Evolutionary conservation across 2,888 invertebrate genomes (phyloP), one percentile per base, ranked within the genome.

Genomic region (Hydrotaea cyrtoneurina): DNA sequence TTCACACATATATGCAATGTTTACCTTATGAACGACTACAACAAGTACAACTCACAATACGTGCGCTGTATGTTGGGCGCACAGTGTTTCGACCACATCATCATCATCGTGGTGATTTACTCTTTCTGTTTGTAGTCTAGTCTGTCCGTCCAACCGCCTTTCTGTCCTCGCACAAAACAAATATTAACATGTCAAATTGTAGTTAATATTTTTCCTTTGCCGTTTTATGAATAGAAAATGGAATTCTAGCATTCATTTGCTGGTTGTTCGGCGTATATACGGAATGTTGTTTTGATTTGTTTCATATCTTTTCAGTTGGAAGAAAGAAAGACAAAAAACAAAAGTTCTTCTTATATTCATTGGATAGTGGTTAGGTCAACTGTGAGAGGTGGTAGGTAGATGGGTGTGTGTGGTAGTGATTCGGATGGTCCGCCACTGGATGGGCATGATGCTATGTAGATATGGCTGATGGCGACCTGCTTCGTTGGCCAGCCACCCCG

Each of bases 111-210:
- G 31, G 31, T 31, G 31, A 26, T 23, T 7, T 31, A 36, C 19
- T 17, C 66, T 8, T 43, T 66, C 11, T 66, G 31, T 19, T 39
- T 43, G 43, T 66, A 10, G 39, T 39, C 10, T n/a, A 53, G 31
- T 36, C 2, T 59, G 10, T 31, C 0, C 23, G 64, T 31, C n/a
- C 17, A 8, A 5, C 31, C 7, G 31, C 7, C 31, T 31, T 2
- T 7, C 31, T 2, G 31, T 31, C 31, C 31, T 31, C 31, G 23
- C 15, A 26, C 15, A 62, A 62, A 62, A 66, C 66, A 43, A 66
- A 43, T 69, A 69, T 69, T 69, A 43, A 69, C 69, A 69, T 69
- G 69, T 69, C 69, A 43, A 69, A 69, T 43, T 69, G 69, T 23
- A 69, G 69, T 69, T 69, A 69, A 69, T 69, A 69, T 46, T 69